Conservation (phyloP, 2,113 vertebrate species). For the Elgaria multicarinata region DNA sequence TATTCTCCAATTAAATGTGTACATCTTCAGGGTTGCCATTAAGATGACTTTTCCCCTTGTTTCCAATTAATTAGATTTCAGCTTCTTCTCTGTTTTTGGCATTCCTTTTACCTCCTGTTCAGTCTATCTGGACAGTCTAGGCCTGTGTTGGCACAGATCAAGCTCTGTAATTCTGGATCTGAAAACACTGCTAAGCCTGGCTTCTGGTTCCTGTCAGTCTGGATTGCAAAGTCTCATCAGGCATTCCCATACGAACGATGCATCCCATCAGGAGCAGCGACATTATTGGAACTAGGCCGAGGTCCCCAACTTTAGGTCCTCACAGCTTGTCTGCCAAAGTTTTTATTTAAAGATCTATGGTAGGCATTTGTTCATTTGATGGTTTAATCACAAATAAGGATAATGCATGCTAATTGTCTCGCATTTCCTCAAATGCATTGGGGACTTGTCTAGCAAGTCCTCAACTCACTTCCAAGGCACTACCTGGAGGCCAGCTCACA, state of each 20-base stretch:
- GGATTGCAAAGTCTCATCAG: constrained; percentile 45
- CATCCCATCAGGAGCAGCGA: constrained; percentile 59
- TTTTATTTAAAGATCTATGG: constrained; percentile 44
- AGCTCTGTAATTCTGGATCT: constrained; percentile 74
- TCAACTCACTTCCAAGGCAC: background rate
- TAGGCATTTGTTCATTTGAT: constrained; percentile 66
- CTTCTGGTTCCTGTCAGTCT: constrained; percentile 79
- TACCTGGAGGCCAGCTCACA: background rate
- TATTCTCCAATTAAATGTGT: constrained; percentile 67
- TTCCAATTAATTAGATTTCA: constrained; percentile 76
- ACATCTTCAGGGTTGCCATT: constrained; percentile 67
- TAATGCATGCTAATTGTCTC: background rate
- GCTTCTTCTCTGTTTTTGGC: constrained; percentile 70
- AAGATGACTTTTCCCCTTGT: constrained; percentile 67
- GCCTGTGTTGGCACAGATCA: constrained; percentile 72
- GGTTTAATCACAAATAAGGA: background rate
- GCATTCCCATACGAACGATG: constrained; percentile 32
- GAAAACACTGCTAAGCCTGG: constrained; percentile 71
- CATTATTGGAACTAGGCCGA: constrained; percentile 66
- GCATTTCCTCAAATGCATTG: background rate
- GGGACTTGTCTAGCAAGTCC: background rate
- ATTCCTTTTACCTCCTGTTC: constrained; percentile 76
- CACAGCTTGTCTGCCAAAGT: constrained; percentile 59
- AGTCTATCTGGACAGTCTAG: constrained; percentile 75
- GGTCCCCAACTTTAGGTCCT: constrained; percentile 61